Conservation (phyloP, 2,888 invertebrate species). For the Zele albiditarsus region DNA sequence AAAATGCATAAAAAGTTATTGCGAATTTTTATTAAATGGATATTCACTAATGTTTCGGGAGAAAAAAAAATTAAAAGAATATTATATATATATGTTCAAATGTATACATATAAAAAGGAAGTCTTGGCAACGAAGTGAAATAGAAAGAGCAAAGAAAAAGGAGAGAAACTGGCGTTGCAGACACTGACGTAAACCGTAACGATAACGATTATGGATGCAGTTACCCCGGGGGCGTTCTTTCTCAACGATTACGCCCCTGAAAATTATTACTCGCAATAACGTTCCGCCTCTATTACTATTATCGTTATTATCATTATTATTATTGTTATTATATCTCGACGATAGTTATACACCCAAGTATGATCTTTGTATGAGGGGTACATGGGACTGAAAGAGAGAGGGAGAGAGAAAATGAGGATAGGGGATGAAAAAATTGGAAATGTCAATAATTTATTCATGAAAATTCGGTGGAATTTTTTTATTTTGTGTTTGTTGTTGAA, state of each 20-base stretch:
- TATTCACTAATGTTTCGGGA: slow-evolving; percentile 21
- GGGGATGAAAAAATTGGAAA: background rate
- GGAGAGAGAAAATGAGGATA: background rate
- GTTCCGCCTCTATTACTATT: slow-evolving; percentile 69
- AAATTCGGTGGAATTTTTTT: background rate
- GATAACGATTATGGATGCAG: slow-evolving; percentile 73
- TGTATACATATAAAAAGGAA: slow-evolving; percentile 25
- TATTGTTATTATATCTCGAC: slow-evolving; percentile 51
- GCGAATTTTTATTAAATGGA: slow-evolving; percentile 18
- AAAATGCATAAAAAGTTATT: slow-evolving; percentile 16
- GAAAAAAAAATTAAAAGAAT: slow-evolving; percentile 13
- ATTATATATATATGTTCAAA: slow-evolving; percentile 1
- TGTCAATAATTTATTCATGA: background rate
- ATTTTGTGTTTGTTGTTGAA: background rate
- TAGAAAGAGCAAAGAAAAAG: slow-evolving; percentile 47
- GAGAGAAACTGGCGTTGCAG: slow-evolving; percentile 52
- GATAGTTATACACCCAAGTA: slow-evolving; percentile 47
- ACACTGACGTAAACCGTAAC: slow-evolving; percentile 72
- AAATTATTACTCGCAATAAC: slow-evolving; percentile 72
- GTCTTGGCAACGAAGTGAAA: slow-evolving; percentile 36
- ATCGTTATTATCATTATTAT: slow-evolving; percentile 61
- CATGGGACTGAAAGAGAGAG: background rate
- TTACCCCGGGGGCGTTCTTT: slow-evolving; percentile 68
- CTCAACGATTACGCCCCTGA: slow-evolving; percentile 72
- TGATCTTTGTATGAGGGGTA: slow-evolving; percentile 13